A percentile compares a stretch with the other conserved stretches of the same genome.
phyloP scores from a whole-genome alignment of 2,113 vertebrate species.

The Onychorhynchus coronatus region DNA sequence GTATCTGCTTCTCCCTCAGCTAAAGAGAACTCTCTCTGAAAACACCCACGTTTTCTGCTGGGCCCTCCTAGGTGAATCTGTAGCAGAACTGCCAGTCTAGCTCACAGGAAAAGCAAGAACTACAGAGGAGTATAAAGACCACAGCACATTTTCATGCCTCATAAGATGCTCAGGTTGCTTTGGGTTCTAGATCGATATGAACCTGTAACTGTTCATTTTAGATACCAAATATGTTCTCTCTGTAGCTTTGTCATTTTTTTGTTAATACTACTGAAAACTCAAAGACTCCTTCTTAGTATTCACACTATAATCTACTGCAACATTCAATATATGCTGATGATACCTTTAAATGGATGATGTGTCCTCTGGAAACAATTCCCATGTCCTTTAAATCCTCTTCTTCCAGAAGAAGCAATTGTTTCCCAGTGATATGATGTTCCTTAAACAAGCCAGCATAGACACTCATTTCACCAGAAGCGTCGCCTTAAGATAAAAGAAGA shows the following conservation, averaged over 20 bases:
- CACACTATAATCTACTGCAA: neutral
- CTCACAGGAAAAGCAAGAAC: neutral
- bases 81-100: neutral
- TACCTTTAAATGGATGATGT: slow-evolving; percentile 97
- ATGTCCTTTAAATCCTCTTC: slow-evolving; percentile 93
- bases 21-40: neutral
- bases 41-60: neutral
- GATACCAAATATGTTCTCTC: neutral
- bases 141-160: neutral
- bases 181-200: neutral
- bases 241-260: neutral
- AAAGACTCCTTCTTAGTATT: neutral
- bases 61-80: neutral
- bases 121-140: neutral
- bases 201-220: neutral
- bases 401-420: slow-evolving; percentile 86
- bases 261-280: neutral
- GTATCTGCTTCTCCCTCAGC: neutral
- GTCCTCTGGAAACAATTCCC: slow-evolving; percentile 93
- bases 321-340: neutral
- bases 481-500: slow-evolving; percentile 72
- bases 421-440: slow-evolving; percentile 96
- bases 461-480: slow-evolving; percentile 82
- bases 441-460: slow-evolving; percentile 88
- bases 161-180: neutral